Conservation (phyloP, 2,888 invertebrate species). For the Hesperia comma region DNA sequence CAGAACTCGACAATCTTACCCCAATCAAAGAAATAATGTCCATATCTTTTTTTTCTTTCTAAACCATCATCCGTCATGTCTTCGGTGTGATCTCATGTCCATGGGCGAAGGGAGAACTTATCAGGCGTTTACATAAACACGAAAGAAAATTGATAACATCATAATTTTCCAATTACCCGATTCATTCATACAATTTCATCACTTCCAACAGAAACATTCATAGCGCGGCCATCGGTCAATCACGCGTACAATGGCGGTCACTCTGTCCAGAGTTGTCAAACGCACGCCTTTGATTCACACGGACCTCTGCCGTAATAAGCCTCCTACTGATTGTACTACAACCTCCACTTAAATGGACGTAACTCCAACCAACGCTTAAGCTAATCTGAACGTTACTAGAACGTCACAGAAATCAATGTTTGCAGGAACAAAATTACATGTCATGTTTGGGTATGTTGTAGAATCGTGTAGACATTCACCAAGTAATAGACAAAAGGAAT, state of each 20-base stretch:
- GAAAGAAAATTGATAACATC: not conserved
- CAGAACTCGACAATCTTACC: not conserved
- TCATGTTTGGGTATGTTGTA: not conserved
- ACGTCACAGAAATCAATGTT: not conserved
- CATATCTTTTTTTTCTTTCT: too few species aligned
- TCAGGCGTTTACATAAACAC: too few species aligned
- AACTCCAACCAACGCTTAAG: not conserved
- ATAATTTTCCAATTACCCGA: not conserved
- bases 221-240: conserved; percentile 51
- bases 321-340: conserved; percentile 50
- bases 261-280: conserved; percentile 51
- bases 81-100: too few species aligned
- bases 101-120: too few species aligned
- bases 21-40: too few species aligned
- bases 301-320: conserved; percentile 52
- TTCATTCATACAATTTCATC: conserved; percentile 6
- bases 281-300: conserved; percentile 53
- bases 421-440: not conserved
- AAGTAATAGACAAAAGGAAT: conserved; percentile 21
- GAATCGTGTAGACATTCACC: conserved; percentile 25
- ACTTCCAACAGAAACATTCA: conserved; percentile 14
- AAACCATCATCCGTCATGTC: too few species aligned
- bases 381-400: conserved; percentile 16
- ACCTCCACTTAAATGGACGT: conserved; percentile 15
- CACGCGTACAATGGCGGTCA: conserved; percentile 50